Percentiles rank a stretch among this genome's conserved stretches.
phyloP scores from a whole-genome alignment of 2,888 invertebrate species.

The Tetanocera ferruginea region DNA sequence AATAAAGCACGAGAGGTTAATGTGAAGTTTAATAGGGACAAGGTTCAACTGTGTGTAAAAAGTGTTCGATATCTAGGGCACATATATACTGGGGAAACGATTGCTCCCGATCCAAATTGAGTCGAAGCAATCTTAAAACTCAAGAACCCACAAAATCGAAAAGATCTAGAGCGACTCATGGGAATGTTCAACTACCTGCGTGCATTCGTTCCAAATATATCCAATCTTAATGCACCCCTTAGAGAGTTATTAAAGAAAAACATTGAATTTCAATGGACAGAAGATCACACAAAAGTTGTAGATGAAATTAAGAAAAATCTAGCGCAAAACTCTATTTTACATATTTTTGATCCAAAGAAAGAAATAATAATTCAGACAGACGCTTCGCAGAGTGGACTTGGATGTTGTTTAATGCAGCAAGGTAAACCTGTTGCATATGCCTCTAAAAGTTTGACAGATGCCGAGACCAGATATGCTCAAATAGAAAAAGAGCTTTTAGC shows the following conservation, averaged over 20 bases:
- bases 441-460: constrained; percentile 42
- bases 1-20: constrained; percentile 28
- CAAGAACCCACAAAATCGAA: constrained; percentile 49
- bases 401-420: constrained; percentile 47
- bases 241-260: constrained; percentile 38
- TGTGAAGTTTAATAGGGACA: constrained; percentile 35
- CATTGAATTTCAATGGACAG: constrained; percentile 46
- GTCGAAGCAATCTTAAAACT: constrained; percentile 28
- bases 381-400: constrained; percentile 45
- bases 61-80: constrained; percentile 53
- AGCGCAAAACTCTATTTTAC: constrained; percentile 45
- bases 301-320: constrained; percentile 48
- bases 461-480: constrained; percentile 40
- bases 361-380: constrained; percentile 39
- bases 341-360: constrained; percentile 26
- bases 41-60: constrained; percentile 44
- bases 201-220: constrained; percentile 43
- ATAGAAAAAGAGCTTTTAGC: constrained; percentile 50
- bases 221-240: constrained; percentile 19
- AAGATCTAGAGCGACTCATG: constrained; percentile 51
- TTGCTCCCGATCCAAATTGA: constrained; percentile 48
- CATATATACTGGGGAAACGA: constrained; percentile 14
- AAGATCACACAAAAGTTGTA: constrained; percentile 44
- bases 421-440: constrained; percentile 46
- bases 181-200: constrained; percentile 51